A percentile compares a stretch with the other conserved stretches of the same genome.
Conservation (phyloP, 2,797 vertebrate species). For the Siniperca obscura region DNA sequence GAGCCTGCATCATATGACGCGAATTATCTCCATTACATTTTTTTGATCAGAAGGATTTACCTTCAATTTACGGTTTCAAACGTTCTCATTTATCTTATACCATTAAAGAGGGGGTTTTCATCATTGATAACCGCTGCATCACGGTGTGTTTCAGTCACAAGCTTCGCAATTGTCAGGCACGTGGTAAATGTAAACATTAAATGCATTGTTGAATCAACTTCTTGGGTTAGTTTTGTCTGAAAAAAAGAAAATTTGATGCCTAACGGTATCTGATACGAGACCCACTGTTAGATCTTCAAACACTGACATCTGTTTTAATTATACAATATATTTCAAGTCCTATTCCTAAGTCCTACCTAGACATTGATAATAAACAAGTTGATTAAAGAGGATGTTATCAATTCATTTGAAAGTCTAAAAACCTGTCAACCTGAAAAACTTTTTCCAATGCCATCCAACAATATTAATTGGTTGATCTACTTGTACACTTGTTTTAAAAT, state of each 20-base stretch:
- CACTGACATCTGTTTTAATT: not conserved
- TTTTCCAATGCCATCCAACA: not conserved
- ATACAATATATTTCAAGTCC: not conserved
- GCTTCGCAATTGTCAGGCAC: no score
- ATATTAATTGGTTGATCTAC: not conserved
- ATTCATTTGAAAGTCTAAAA: not conserved
- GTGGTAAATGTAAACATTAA: constrained; percentile 1
- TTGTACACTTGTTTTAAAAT: not conserved
- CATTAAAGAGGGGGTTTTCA: not conserved
- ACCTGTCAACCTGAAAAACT: not conserved
- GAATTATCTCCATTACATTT: not conserved
- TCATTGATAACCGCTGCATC: not conserved
- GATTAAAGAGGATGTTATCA: not conserved
- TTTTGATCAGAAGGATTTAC: not conserved
- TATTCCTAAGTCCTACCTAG: not conserved
- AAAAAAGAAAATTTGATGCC: not conserved
- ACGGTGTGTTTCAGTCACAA: not conserved
- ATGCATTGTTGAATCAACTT: not conserved
- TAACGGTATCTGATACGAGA: not conserved
- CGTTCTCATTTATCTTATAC: not conserved
- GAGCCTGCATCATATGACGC: fast-evolving
- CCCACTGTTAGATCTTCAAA: not conserved
- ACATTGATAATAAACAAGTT: not conserved
- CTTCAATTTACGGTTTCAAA: not conserved
- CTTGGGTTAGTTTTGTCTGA: not conserved